Evolutionary conservation across 1,140 invertebrate genomes (phyloP), one percentile per base, ranked within the genome.

Genomic region (Himalopsyche phryganea): DNA sequence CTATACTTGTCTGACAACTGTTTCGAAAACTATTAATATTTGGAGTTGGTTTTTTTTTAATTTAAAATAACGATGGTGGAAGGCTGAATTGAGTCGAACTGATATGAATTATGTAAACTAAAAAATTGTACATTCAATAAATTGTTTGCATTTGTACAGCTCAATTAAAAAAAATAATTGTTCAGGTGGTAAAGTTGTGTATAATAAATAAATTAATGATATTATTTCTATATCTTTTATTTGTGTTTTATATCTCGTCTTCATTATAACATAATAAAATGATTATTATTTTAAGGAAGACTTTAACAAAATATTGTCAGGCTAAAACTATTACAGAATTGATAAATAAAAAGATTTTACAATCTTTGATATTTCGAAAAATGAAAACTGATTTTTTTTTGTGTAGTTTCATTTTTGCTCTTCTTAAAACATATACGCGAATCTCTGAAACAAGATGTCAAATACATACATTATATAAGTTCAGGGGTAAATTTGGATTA

Each of bases 121-220:
- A n/a, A 49, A 17, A 49, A 49, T 23, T 28, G 7, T 10, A 28
- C 19, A 52, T 54, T 28, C 9, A 28, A 28, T n/a, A n/a, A 28
- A 28, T 5, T 28, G 23, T 28, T 28, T 28, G 23, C 23, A 28
- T 28, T 28, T 28, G 23, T 28, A 28, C 23, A 28, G 23, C 23
- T 28, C 23, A 28, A 28, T 28, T 28, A 28, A 28, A 28, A 28
- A 28, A 41, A 41, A 41, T 11, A 41, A 41, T 41, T 14, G 11
- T 41, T 14, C 40, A 41, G 9, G 23, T 9, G 23, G 23, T 28
- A 28, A 28, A 28, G 23, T 28, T 28, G 23, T 28, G 11, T 40
- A 40, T 4, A 40, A 13, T 40, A 13, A 40, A 13, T 40, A 40
- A 40, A 40, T 40, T 13, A 40, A 40, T 40, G n/a, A 13, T 15